Base-by-base conservation (phyloP, 2,113 vertebrate genomes). In the Grammomys surdaster region DNA sequence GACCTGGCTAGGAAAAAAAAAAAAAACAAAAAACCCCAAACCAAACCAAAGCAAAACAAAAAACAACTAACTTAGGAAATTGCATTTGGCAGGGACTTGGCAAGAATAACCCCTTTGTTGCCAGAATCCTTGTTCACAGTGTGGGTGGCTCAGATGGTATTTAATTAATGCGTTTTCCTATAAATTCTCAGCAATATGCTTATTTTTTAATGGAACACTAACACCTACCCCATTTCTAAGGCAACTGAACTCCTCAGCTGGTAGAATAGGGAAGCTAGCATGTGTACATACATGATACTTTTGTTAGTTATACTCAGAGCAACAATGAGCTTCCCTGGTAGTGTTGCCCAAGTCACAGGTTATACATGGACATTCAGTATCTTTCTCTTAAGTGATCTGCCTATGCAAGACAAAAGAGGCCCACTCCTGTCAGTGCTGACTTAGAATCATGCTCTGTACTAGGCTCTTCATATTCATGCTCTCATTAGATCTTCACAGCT, bases 121-220 rank as follows among this genome's bases (percentile, higher is more conserved):
- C 97, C 97, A 98, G 98, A 97, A 98, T 95, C 72, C 9, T 14
- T 95, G 75, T 96, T 98, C 90, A 92, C 65, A 93, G 95, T 95
- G 98, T 98, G 97, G 93, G 97, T 98, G 98, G 98, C 88, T 98
- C 98, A 98, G 97, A 98, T 98, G 97, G 95, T 92, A 97, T 87
- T 90, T 96, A 95, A 97, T 98, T 98, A 98, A 95, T 97, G 80
- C 54, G 40, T 95, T 97, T 97, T 90, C 84, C 77, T 96, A 75
- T 96, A 96, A 96, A 95, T 97, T 97, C 96, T 89, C 95, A 91
- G 89, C 90, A 80, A 90, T 76, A 14, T 94, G 93, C 33, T 95
- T 82, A 89, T 95, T 93, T 54, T 43, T 28, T 3, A 85, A 97
- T 90, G 95, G 96, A 96, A 91, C 69, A 93, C 51, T 96, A 95